Conservation (phyloP, 2,797 vertebrate species). For the Mastacembelus armatus region DNA sequence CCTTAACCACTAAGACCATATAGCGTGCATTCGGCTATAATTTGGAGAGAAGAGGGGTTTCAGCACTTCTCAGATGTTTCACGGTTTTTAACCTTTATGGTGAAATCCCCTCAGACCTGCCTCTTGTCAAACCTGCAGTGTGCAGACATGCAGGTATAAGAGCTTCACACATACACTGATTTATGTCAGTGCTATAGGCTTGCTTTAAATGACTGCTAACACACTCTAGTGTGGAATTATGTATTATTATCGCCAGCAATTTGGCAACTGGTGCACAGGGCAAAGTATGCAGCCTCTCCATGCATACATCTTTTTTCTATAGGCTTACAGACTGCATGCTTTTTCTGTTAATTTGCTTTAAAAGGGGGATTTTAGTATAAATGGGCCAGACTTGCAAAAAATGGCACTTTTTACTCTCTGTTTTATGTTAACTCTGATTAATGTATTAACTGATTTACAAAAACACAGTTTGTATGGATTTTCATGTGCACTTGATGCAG, state of each 20-base stretch:
- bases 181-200: slow-evolving; percentile 57
- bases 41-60: slow-evolving; percentile 72
- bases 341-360: not conserved
- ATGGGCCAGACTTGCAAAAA: not conserved
- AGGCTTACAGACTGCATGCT: not conserved
- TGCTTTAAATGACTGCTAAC: slow-evolving; percentile 62
- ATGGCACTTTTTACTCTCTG: not conserved
- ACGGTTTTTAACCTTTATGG: slow-evolving; percentile 71
- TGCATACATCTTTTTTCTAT: slow-evolving; percentile 8
- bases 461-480: not conserved
- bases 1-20: slow-evolving; percentile 49
- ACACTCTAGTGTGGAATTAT: slow-evolving; percentile 54
- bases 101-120: slow-evolving; percentile 76
- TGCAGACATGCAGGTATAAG: slow-evolving; percentile 51
- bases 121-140: slow-evolving; percentile 72
- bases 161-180: slow-evolving; percentile 61
- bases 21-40: slow-evolving; percentile 58
- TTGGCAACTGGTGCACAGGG: slow-evolving; percentile 29
- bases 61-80: slow-evolving; percentile 78
- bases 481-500: slow-evolving; percentile 3
- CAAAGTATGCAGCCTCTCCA: slow-evolving; percentile 10
- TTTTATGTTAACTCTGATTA: not conserved
- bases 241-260: slow-evolving; percentile 46
- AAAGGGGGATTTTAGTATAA: not conserved
- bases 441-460: not conserved